These are phyloP conservation scores for Lasioglossum baleicum DNA, from an alignment of 1,140 invertebrate genomes.

Conservation along the genomic window DNA sequence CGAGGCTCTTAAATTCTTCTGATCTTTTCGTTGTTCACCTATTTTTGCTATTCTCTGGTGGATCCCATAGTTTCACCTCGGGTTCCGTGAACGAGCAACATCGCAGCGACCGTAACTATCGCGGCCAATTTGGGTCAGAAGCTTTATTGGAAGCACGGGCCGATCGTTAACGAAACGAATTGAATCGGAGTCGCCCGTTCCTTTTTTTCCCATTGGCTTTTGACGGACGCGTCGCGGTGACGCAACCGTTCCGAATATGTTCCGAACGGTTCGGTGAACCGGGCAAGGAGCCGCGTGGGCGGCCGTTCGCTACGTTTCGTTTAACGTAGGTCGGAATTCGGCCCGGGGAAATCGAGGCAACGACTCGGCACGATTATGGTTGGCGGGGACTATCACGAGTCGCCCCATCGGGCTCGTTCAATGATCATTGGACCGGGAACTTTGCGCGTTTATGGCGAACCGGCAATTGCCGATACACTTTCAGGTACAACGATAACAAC, in stretches of 20 bases:
- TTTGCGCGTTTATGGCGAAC: neutral
- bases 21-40: too few species aligned
- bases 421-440: neutral
- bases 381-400: neutral
- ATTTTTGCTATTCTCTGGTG: too few species aligned
- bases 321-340: conserved; percentile 38
- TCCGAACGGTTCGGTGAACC: conserved; percentile 36
- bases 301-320: conserved; percentile 24
- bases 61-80: too few species aligned
- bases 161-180: conserved; percentile 62
- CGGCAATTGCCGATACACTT: too few species aligned
- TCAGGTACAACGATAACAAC: too few species aligned
- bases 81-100: neutral
- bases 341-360: neutral
- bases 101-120: conserved; percentile 38
- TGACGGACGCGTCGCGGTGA: conserved; percentile 40
- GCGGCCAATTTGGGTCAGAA: conserved; percentile 69
- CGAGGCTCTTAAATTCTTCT: too few species aligned
- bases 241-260: conserved; percentile 50
- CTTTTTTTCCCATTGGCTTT: conserved; percentile 22
- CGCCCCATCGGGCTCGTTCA: neutral
- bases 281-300: neutral
- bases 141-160: conserved; percentile 64
- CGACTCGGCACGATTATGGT: neutral
- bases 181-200: conserved; percentile 34